Base-by-base conservation (phyloP, 2,797 vertebrate species). In the Acomys russatus region DNA sequence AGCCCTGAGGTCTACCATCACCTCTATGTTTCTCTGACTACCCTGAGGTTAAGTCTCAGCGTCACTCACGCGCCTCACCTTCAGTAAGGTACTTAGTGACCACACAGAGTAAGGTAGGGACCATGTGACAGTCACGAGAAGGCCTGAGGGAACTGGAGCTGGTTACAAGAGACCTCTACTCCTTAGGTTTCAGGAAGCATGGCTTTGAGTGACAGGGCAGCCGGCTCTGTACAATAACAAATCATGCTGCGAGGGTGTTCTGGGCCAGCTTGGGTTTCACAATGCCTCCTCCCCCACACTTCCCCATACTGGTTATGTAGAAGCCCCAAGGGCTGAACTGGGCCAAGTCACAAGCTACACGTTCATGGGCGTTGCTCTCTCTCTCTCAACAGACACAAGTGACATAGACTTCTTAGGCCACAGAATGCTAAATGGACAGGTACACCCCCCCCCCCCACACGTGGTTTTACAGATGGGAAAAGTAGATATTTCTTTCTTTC, bases 121-220 rank as follows among this genome's bases (percentile, higher is more conserved):
- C 91, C 96, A 78, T 49, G 54, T 66, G 74, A 91, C 59, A 86
- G 90, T 82, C 92, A 82, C 0, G 1, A 0, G 4, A 70, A 30
- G 76, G 93, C 79, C 89, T n/a, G 14, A 71, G 80, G 89, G 92
- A 96, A 96, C 77, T 61, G 88, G 93, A 97, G 95, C 96, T 20
- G 88, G 95, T 92, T 88, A 74, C 9, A 71, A 73, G 90, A 96
- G 96, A 93, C 64, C 71, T 54, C 33, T 8, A 38, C 38, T 90
- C 61, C 95, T 98, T 77, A 35, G 93, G 97, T 98, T 97, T 95
- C 97, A 97, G 96, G 97, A 97, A 97, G 91, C 33, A 63, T 0
- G 90, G 85, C 88, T 90, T 90, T 93, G 93, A 80, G 51, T 0
- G 6, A 92, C 79, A 78, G 93, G 3, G 25, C 0, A 51, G 87